Conservation (phyloP, 2,888 invertebrate genomes). For the Deilephila porcellus region DNA sequence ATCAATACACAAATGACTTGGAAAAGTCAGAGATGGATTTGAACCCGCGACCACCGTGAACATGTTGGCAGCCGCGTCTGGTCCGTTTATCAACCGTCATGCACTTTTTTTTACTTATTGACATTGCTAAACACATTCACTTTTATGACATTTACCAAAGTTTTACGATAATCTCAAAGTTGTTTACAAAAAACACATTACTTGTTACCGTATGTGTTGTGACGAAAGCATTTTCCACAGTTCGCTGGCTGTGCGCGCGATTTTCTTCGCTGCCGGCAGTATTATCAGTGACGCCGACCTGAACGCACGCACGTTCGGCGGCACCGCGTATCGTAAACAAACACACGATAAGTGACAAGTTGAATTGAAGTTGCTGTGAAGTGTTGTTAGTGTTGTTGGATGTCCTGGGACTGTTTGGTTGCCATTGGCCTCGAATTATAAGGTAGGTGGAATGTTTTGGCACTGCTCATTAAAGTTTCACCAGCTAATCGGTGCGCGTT, state of each 20-base stretch:
- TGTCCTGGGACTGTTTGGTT: slow-evolving; percentile 40
- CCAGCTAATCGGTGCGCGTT: slow-evolving; percentile 25
- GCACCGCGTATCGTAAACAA: slow-evolving; percentile 28
- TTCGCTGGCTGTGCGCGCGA: slow-evolving; percentile 54
- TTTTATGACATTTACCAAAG: slow-evolving; percentile 40
- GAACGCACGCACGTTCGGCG: neutral
- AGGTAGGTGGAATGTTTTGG: slow-evolving; percentile 49
- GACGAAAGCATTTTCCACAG: slow-evolving; percentile 74
- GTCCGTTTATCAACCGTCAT: too few species aligned
- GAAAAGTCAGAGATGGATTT: too few species aligned
- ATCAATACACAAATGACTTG: too few species aligned
- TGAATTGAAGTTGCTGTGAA: neutral
- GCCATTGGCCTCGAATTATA: slow-evolving; percentile 52
- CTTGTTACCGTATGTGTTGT: slow-evolving; percentile 43
- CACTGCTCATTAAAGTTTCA: slow-evolving; percentile 22
- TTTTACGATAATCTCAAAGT: slow-evolving; percentile 32
- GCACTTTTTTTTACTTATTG: neutral
- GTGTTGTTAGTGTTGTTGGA: slow-evolving; percentile 15
- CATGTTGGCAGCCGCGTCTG: too few species aligned
- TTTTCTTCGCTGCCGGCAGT: slow-evolving; percentile 38
- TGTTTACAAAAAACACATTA: slow-evolving; percentile 41
- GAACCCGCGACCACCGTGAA: too few species aligned
- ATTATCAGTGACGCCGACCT: neutral
- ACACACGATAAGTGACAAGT: slow-evolving; percentile 24
- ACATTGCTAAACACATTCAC: slow-evolving; percentile 14